Evolutionary conservation across 2,113 vertebrate genomes (phyloP).

Genomic region (Daphoenositta chrysoptera): DNA sequence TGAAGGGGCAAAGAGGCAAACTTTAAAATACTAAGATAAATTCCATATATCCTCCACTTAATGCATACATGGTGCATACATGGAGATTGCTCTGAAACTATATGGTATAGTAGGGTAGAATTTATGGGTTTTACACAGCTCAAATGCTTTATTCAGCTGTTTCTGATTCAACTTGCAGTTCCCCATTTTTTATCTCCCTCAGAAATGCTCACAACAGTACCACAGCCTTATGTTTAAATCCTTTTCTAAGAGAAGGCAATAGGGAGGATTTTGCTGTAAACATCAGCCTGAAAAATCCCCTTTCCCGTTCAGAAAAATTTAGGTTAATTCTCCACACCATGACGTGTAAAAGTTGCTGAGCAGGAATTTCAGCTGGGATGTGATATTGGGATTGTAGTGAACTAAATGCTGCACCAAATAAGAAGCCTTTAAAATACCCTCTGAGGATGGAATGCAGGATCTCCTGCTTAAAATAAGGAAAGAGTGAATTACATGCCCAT

Average conservation of each 20-base stretch:
- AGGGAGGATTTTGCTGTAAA: neutral
- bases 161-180: neutral
- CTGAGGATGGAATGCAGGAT: neutral
- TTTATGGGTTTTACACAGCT: neutral
- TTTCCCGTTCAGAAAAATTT: neutral
- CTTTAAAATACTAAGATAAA: neutral
- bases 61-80: no score
- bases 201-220: neutral
- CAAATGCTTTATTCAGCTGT: neutral
- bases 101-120: neutral
- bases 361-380: neutral
- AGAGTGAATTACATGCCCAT: accelerated
- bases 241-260: neutral
- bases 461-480: neutral
- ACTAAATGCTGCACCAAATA: neutral
- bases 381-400: neutral
- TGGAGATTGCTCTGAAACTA: no score
- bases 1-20: neutral
- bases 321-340: neutral
- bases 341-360: neutral
- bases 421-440: neutral
- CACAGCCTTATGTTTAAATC: neutral
- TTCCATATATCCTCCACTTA: neutral
- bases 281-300: neutral
- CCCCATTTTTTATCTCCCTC: neutral